These are phyloP conservation scores for Synanthedon vespiformis DNA, from an alignment of 2,888 invertebrate species.

Conservation along the genomic window DNA sequence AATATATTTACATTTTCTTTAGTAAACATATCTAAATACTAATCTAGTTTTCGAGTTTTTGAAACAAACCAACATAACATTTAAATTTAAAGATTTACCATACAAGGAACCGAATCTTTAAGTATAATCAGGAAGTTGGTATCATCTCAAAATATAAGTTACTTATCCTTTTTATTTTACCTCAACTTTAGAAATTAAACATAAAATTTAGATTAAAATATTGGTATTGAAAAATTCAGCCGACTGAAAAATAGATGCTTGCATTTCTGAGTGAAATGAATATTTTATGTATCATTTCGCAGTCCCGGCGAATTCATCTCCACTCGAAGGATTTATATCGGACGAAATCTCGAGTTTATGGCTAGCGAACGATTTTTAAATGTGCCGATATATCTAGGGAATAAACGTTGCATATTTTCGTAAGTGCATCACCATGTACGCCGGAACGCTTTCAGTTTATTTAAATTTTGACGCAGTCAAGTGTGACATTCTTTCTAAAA, in stretches of 20 bases:
- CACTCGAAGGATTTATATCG: slow-evolving; percentile 63
- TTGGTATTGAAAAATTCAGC: slow-evolving; percentile 20
- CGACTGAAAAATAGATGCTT: slow-evolving; percentile 51
- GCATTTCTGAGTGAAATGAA: slow-evolving; percentile 56
- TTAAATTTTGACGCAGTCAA: not conserved
- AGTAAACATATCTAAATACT: too few relatives aligned
- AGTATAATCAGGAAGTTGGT: too few relatives aligned
- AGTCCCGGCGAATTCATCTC: slow-evolving; percentile 54
- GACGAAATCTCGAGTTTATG: slow-evolving; percentile 51
- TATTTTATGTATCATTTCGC: slow-evolving; percentile 65
- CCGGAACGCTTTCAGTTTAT: not conserved
- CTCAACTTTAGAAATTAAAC: not conserved
- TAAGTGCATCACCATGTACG: slow-evolving; percentile 3
- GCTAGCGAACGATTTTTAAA: slow-evolving; percentile 31
- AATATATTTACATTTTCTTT: too few relatives aligned
- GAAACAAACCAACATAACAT: too few relatives aligned
- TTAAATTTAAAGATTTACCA: too few relatives aligned
- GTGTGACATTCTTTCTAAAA: too few relatives aligned
- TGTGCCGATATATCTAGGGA: slow-evolving; percentile 19
- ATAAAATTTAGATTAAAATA: slow-evolving; percentile 14
- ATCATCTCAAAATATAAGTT: too few relatives aligned
- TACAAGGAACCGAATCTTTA: too few relatives aligned
- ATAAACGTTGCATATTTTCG: slow-evolving; percentile 6
- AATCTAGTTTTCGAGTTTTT: too few relatives aligned
- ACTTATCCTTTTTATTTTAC: too few relatives aligned